Evolutionary conservation across 2,113 vertebrate species (phyloP), one percentile per base, ranked within the genome.

Genomic region (Myrmecophaga tridactyla): DNA sequence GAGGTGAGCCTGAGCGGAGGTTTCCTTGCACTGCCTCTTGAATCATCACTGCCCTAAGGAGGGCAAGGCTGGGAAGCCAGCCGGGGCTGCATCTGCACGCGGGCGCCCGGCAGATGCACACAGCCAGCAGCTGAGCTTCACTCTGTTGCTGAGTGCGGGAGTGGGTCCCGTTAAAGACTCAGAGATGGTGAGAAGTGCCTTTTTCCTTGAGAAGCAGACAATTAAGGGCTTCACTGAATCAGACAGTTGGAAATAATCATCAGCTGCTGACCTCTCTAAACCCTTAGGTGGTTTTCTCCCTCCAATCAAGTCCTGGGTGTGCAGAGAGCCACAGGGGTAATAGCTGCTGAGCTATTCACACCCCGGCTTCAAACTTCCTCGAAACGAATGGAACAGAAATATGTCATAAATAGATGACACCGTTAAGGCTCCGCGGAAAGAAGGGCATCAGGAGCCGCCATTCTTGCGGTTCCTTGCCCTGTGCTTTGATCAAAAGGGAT

Each of bases 151-250:
- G 56, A 34, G 72, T 29, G 8, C 58, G 36, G 39, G 20, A 41
- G 63, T 0, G 36, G 20, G 18, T 23, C 53, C 46, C 1, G 0
- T 0, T n/a, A 25, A 36, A 48, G 36, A 12, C 6, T 11, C 29
- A 58, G 36, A 67, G 72, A 17, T 11, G 56, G 1, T 17, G 34
- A n/a, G 6, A 53, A n/a, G 31, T 18, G 82, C 58, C 34, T 36
- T 69, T n/a, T 10, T 51, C 48, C 83, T 51, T 7, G 23, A 34
- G 15, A 53, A 65, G 56, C 27, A 27, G 69, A 48, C 76, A 21
- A 29, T 17, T 34, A 14, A 18, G 29, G 4, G 56, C 39, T 78
- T 60, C 20, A 58, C 23, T 53, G 56, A 27, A 41, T 34, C 14
- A 69, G 53, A 13, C 17, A 31, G 39, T 77, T 0, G 3, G 18